Percentiles rank a stretch among this genome's conserved stretches.
These are phyloP conservation scores for Tachycineta bicolor DNA, from an alignment of 2,113 vertebrate species.

Conservation along the genomic window DNA sequence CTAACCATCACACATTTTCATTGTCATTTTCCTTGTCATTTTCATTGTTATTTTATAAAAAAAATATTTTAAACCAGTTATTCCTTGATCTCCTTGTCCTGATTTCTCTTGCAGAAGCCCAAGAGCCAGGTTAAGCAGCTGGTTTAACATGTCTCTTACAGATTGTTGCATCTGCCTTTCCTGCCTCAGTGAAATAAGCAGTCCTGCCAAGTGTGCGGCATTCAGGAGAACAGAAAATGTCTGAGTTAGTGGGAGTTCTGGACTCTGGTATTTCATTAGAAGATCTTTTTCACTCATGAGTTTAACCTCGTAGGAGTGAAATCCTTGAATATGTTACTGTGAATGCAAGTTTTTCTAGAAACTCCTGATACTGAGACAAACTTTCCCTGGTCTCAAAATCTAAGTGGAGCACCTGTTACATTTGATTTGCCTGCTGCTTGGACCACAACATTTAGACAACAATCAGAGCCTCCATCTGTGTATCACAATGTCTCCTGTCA, in stretches of 20 bases:
- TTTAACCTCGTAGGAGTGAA: background rate
- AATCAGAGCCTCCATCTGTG: background rate
- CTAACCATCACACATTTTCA: background rate
- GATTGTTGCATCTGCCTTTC: background rate
- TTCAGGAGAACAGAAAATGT: background rate
- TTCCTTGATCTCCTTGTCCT: background rate
- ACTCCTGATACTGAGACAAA: background rate
- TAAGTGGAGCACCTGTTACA: background rate
- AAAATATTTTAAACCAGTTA: background rate
- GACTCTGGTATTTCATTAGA: background rate
- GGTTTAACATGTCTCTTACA: background rate
- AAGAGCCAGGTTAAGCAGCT: background rate
- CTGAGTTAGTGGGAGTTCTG: background rate
- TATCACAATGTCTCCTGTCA: rapidly evolving
- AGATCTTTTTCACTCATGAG: background rate
- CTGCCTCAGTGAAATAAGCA: background rate
- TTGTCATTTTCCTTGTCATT: background rate
- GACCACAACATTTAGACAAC: background rate
- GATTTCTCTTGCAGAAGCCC: background rate
- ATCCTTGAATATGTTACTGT: background rate
- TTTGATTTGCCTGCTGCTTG: background rate
- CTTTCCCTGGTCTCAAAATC: background rate
- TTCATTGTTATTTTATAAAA: background rate
- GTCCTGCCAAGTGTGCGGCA: background rate
- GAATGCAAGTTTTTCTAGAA: background rate